Evolutionary conservation across 2,797 vertebrate genomes (phyloP).

Genomic region (Chromis chromis): DNA sequence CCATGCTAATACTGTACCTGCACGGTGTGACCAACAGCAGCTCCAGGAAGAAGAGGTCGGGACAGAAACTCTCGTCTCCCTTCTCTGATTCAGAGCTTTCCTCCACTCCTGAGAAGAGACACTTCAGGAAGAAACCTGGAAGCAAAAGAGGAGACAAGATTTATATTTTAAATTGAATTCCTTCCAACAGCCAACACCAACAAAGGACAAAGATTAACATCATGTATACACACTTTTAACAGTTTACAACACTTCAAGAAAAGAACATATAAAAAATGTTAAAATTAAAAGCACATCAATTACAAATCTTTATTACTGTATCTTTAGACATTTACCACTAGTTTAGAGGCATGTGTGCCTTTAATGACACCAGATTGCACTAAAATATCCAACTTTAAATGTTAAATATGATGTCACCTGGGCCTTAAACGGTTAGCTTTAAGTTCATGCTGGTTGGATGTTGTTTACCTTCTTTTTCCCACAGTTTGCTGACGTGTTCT

Average conservation of each 20-base stretch:
- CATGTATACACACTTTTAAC: too few relatives aligned
- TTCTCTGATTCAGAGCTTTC: constrained; percentile 44
- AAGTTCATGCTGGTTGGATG: not conserved
- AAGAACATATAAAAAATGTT: too few relatives aligned
- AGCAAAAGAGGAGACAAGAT: not conserved
- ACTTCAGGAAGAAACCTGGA: constrained; percentile 93
- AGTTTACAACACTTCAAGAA: too few relatives aligned
- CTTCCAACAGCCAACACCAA: too few relatives aligned
- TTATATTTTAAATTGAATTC: too few relatives aligned
- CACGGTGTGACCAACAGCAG: constrained; percentile 93
- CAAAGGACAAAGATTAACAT: too few relatives aligned
- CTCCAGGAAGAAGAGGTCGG: constrained; percentile 93
- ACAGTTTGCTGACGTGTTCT: constrained; percentile 88
- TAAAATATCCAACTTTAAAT: not conserved
- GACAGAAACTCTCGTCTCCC: constrained; percentile 73
- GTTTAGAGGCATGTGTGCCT: not conserved
- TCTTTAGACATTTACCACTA: not conserved
- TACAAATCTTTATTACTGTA: not conserved
- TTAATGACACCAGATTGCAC: not conserved
- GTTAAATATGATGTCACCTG: not conserved
- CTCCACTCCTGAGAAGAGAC: constrained; percentile 89
- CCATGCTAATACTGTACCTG: constrained; percentile 79
- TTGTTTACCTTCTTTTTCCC: constrained; percentile 92
- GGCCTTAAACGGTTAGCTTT: not conserved
- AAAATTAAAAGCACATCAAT: too few relatives aligned